phyloP scores from a whole-genome alignment of 2,797 vertebrate genomes.

The Threskiornis aethiopicus region DNA sequence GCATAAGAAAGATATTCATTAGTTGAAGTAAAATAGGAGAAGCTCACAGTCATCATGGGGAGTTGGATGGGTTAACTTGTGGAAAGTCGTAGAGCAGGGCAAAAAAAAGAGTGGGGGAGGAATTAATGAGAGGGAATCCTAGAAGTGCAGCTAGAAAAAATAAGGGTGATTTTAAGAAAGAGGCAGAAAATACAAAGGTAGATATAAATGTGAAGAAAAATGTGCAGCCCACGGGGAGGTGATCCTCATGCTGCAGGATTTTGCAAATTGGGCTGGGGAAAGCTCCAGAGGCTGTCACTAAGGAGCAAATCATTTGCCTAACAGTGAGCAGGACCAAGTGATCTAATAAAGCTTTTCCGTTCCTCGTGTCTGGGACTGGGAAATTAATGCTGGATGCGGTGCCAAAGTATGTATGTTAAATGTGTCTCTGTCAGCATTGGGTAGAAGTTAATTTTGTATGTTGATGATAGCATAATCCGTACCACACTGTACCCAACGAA shows the following conservation, averaged over 20 bases:
- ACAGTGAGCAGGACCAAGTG: constrained; percentile 40
- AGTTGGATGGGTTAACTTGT: not conserved
- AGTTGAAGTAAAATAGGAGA: not conserved
- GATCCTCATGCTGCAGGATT: constrained; percentile 3
- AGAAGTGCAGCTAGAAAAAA: not conserved
- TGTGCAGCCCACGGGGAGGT: not conserved
- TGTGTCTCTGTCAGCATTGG: constrained; percentile 25
- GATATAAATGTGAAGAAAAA: not conserved
- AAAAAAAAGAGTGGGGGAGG: not conserved
- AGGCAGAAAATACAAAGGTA: not conserved
- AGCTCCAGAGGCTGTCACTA: constrained; percentile 36
- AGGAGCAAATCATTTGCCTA: constrained; percentile 43
- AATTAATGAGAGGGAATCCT: not conserved
- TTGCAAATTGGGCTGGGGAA: not conserved
- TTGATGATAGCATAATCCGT: not conserved
- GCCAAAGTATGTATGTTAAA: not conserved
- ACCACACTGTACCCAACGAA: constrained; percentile 9
- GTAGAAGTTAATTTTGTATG: constrained; percentile 27
- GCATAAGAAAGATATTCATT: not conserved
- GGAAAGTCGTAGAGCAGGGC: not conserved
- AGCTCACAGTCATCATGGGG: not conserved
- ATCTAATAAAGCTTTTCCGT: constrained; percentile 41
- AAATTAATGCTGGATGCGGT: constrained; percentile 1
- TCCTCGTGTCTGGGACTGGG: constrained; percentile 6
- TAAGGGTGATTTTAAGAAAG: not conserved